Conservation (phyloP, 2,113 vertebrate genomes). For the Tursiops truncatus region DNA sequence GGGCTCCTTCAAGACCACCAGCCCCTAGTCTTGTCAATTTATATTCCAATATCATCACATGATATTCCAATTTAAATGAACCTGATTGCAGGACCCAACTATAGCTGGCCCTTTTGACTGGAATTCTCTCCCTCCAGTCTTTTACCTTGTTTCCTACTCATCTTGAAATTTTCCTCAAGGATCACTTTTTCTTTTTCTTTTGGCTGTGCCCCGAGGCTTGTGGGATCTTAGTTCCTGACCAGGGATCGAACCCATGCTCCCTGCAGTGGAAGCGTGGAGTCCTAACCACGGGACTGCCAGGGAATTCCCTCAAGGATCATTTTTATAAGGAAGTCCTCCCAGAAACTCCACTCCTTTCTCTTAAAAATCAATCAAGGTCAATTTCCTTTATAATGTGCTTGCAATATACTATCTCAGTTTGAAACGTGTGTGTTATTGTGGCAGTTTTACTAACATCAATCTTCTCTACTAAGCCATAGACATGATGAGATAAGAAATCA, state of each 20-base stretch:
- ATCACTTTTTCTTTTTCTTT: background rate
- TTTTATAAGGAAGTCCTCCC: background rate
- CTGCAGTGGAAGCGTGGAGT: background rate
- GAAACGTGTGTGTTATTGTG: background rate
- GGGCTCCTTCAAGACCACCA: background rate
- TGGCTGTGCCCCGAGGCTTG: background rate
- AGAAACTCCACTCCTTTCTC: background rate
- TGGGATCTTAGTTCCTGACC: background rate
- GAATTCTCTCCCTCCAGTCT: background rate
- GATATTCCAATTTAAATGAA: background rate
- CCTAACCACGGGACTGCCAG: background rate
- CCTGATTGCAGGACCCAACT: background rate
- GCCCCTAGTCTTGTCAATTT: rapidly evolving
- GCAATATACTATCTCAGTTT: background rate
- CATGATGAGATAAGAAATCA: background rate
- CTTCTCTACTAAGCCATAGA: background rate
- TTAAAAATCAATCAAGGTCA: background rate
- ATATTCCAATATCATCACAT: background rate
- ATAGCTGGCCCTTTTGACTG: background rate
- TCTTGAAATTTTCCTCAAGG: background rate
- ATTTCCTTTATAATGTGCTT: background rate
- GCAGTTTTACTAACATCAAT: background rate
- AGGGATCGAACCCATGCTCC: background rate
- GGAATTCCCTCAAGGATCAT: background rate
- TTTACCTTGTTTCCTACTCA: background rate